Base-by-base conservation (phyloP, 2,888 invertebrate genomes). In the Orthonychiurus folsomi region DNA sequence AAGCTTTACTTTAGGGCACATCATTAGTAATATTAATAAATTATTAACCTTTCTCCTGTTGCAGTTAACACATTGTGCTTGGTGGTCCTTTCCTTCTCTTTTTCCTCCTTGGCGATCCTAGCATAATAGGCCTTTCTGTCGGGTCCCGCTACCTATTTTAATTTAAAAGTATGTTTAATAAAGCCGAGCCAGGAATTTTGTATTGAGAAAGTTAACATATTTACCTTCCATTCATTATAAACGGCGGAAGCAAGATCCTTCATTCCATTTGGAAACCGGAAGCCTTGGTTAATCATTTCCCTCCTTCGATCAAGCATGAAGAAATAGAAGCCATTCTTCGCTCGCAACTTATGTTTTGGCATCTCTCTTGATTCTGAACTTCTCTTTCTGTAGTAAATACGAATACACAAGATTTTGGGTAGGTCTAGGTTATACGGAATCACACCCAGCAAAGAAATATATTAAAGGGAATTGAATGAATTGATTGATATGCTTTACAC, bases 201-300 rank as follows among this genome's bases (percentile, higher is more conserved):
- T n/a, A n/a, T n/a, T n/a, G n/a, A n/a, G n/a, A n/a, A n/a, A n/a
- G n/a, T n/a, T n/a, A n/a, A n/a, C n/a, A n/a, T n/a, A n/a, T n/a
- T n/a, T 68, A 73, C 73, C 25, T 50, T 61, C 72, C 72, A 73
- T 47, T 68, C 64, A 9, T 53, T 62, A 9, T 64, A 52, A 59
- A 67, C 66, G 12, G 59, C 53, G n/a, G 5, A 23, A 2, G 64
- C 61, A 9, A 67, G 67, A 26, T 69, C 66, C 26, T 64, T 20
- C 28, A 72, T 65, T n/a, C 70, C 69, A 2, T 66, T 56, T 20
- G 64, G 65, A 61, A 70, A 67, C 20, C 62, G 50, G 53, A 64
- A 56, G 1, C 71, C 69, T 18, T 61, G 21, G 12, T 48, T 20
- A 62, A 68, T 69, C 15, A 63, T 23, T 60, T 66, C 59, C 12